phyloP scores from a whole-genome alignment of 37 sponge, comb jelly and placozoan species.

The Cladorhizidae sp. region DNA sequence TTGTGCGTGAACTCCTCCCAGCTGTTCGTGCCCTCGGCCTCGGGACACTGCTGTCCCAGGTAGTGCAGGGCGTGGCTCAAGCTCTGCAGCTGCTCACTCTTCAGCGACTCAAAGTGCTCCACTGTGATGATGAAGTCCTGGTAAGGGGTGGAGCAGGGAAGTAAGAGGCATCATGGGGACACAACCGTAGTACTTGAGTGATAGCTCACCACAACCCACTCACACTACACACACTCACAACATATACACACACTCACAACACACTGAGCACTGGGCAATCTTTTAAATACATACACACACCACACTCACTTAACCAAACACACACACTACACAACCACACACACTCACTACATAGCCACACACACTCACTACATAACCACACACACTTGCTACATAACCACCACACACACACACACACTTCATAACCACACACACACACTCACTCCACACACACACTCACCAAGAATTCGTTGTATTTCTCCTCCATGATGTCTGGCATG shows the following conservation, averaged over 20 bases:
- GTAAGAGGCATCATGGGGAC: not conserved
- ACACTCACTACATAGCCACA: too few species aligned
- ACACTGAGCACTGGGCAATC: too few species aligned
- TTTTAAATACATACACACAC: too few species aligned
- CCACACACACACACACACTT: not conserved
- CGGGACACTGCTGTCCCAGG: not conserved
- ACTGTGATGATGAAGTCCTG: constrained; percentile 27
- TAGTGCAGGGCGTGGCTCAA: not conserved
- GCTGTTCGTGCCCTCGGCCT: not conserved
- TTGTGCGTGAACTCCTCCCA: not conserved
- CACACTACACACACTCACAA: too few species aligned
- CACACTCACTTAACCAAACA: too few species aligned
- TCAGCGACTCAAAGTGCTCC: constrained; percentile 15
- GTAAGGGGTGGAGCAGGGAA: not conserved
- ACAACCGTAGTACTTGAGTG: too few species aligned
- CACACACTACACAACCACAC: too few species aligned
- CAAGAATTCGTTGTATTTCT: constrained; percentile 4
- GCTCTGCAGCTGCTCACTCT: not conserved
- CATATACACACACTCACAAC: too few species aligned
- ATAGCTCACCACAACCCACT: too few species aligned
- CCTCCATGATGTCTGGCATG: constrained; percentile 6
- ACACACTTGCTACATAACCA: too few species aligned
- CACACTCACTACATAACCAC: too few species aligned
- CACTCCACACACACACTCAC: constrained; percentile 14
- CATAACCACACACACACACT: not conserved